These are phyloP conservation scores for Lagopus leucura DNA, from an alignment of 2,113 vertebrate species.

Conservation along the genomic window DNA sequence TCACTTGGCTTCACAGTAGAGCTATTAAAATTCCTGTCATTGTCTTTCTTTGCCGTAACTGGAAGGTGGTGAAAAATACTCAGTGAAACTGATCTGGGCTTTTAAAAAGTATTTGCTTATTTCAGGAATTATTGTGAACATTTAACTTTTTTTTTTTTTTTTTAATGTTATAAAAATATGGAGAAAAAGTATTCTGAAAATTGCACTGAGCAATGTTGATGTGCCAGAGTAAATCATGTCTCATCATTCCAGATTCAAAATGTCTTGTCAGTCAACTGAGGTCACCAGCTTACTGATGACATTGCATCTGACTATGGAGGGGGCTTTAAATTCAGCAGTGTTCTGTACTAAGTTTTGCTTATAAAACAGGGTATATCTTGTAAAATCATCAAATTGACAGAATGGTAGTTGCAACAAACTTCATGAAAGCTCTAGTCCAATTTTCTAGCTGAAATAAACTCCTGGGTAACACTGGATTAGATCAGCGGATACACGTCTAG, in stretches of 20 bases:
- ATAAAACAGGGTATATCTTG: background rate
- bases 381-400: background rate
- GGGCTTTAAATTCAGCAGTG: background rate
- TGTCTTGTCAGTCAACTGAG: background rate
- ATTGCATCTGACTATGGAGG: background rate
- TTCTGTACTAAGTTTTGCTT: background rate
- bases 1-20: background rate
- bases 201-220: background rate
- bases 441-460: background rate
- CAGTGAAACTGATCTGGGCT: background rate
- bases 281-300: background rate
- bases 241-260: background rate
- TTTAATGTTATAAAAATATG: background rate
- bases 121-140: background rate
- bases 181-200: background rate
- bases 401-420: background rate
- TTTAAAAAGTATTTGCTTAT: background rate
- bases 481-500: background rate
- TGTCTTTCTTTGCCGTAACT: background rate
- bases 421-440: background rate
- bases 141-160: background rate
- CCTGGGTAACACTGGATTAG: background rate
- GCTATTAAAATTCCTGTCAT: conserved; percentile 2
- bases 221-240: background rate
- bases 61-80: background rate